Conservation (phyloP, 2,113 vertebrate genomes). For the Campylomormyrus tamandua region DNA sequence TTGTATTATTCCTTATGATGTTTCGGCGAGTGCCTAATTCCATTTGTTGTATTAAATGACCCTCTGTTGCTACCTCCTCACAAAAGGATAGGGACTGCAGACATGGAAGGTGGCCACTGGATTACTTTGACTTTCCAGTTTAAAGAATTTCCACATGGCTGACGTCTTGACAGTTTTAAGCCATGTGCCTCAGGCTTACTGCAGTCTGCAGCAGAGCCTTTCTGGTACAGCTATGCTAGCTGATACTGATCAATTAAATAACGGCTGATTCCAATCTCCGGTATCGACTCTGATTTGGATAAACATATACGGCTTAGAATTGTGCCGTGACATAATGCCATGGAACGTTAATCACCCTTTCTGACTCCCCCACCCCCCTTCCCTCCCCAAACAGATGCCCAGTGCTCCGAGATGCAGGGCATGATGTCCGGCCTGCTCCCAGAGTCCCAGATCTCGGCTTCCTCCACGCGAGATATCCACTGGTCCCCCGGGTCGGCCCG, state of each 20-base stretch:
- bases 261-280: neutral
- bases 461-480: slow-evolving; percentile 86
- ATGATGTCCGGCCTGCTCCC: slow-evolving; percentile 90
- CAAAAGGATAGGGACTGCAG: neutral
- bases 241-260: neutral
- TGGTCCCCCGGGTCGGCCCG: slow-evolving; percentile 83
- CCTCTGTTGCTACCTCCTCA: neutral
- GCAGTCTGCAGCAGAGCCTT: neutral
- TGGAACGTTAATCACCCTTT: slow-evolving; percentile 32
- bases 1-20: neutral
- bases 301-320: neutral
- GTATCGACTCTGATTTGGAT: neutral
- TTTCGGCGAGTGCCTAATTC: neutral
- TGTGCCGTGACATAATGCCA: slow-evolving; percentile 26
- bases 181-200: neutral
- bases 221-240: neutral
- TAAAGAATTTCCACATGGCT: neutral
- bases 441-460: slow-evolving; percentile 86
- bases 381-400: slow-evolving; percentile 69
- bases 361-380: slow-evolving; percentile 6
- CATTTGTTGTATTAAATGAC: neutral
- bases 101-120: neutral
- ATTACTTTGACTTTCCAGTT: neutral
- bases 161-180: neutral
- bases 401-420: slow-evolving; percentile 88